These are phyloP conservation scores for Plemyria rubiginata DNA, from an alignment of 2,888 invertebrate genomes.

Conservation along the genomic window DNA sequence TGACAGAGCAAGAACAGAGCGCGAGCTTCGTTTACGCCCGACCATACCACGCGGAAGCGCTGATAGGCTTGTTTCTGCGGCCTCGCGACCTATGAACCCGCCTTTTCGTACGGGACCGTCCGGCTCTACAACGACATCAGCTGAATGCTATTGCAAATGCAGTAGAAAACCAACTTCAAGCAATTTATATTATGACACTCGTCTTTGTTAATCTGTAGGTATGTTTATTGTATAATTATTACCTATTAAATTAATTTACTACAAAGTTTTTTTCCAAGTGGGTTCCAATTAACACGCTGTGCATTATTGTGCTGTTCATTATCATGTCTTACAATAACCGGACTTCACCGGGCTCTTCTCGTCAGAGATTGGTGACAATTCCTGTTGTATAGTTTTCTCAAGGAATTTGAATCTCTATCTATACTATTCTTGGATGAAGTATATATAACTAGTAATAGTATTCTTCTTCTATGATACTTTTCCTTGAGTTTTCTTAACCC, in stretches of 20 bases:
- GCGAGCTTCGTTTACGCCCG: conserved; percentile 58
- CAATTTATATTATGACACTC: conserved; percentile 64
- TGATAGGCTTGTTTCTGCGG: conserved; percentile 57
- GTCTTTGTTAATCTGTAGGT: conserved; percentile 50
- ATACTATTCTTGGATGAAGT: no score
- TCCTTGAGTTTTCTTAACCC: no score
- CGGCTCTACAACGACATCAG: conserved; percentile 25
- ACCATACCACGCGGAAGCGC: conserved; percentile 52
- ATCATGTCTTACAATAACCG: no score
- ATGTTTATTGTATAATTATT: conserved; percentile 5
- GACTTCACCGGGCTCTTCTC: no score
- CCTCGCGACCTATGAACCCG: conserved; percentile 55
- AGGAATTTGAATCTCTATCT: no score
- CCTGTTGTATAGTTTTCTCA: no score
- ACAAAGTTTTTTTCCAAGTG: neutral
- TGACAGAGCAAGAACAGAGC: conserved; percentile 57
- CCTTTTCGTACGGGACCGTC: conserved; percentile 50
- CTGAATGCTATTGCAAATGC: conserved; percentile 48
- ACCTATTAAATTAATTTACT: conserved; percentile 7
- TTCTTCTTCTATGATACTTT: no score
- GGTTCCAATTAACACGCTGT: no score
- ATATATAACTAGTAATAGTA: no score
- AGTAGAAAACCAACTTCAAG: conserved; percentile 53
- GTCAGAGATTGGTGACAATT: no score
- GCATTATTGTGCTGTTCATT: no score